Evolutionary conservation across 2,113 vertebrate genomes (phyloP), one percentile per base, ranked within the genome.

Genomic region (Dromaius novaehollandiae): DNA sequence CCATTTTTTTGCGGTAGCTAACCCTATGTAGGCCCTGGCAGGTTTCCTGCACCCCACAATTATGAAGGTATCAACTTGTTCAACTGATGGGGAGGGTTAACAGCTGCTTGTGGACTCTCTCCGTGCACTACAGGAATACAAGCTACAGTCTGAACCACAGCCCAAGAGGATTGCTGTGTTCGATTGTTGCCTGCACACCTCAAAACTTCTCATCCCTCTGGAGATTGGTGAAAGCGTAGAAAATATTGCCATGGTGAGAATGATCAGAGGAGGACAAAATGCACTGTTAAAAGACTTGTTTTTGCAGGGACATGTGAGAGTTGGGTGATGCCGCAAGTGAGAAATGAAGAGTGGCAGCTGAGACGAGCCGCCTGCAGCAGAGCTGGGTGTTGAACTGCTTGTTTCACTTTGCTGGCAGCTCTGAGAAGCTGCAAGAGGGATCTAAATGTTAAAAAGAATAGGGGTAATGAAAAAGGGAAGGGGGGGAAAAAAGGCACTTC

Each of bases 401-500:
- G 0, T 30, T 94, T 75, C 30, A 58, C 18, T 63, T 90, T 93
- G 44, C 69, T 60, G 8, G 18, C 61, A 11, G 7, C 40, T 92
- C 55, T 89, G 13, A 55, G 78, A 84, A 82, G 11, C 32, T 74
- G 9, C 32, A 21, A 24, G 6, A 70, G 44, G 30, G 12, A 81
- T 74, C 11, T 64, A 32, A 36, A 28, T 3, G 30, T 22, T 60
- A 48, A 80, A 82, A 82, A 79, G 6, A 60, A 63, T 25, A 64
- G 3, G 3, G 10, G 0, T n/a, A 11, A 69, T 44, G 5, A 46
- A 82, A 66, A 69, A 25, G 0, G 4, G 7, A 4, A 60, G 48
- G 16, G 38, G 5, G 25, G 46, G 12, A 25, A 25, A 40, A 2
- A 12, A 20, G 19, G 2, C 2, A 6, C 26, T 89, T 81, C 58